phyloP scores from a whole-genome alignment of 2,113 vertebrate genomes.

The Perognathus longimembris region DNA sequence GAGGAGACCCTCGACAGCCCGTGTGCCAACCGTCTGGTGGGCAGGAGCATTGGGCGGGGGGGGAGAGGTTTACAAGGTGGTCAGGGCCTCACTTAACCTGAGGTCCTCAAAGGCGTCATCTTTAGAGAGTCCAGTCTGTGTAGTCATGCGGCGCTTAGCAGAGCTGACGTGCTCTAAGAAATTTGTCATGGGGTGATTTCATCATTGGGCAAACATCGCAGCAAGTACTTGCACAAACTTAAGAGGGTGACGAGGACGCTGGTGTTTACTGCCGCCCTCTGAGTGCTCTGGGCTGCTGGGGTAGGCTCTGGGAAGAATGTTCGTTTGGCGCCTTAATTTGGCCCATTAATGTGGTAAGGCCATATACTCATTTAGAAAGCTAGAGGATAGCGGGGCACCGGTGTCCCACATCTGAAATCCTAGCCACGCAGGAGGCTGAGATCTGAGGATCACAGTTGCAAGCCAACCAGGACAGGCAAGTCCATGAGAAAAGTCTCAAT shows the following conservation, averaged over 20 bases:
- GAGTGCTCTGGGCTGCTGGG: not conserved
- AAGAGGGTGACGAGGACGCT: not conserved
- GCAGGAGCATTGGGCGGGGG: not conserved
- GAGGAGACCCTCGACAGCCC: not conserved
- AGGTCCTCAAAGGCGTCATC: not conserved
- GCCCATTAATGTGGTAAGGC: not conserved
- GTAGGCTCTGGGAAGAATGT: not conserved
- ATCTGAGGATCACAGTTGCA: no score
- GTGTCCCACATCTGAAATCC: no score
- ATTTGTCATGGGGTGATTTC: not conserved
- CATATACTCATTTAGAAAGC: not conserved
- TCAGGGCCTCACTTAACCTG: not conserved
- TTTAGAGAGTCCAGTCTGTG: not conserved
- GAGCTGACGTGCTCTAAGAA: not conserved
- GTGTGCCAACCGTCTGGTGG: not conserved
- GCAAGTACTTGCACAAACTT: not conserved
- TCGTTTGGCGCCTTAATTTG: no score
- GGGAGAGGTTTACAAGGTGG: not conserved
- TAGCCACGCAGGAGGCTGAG: no score
- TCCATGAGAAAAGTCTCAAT: no score
- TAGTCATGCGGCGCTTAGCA: not conserved
- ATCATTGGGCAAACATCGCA: not conserved
- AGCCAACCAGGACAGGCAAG: no score
- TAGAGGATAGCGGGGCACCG: no score
- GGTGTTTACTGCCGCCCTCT: not conserved